These are phyloP conservation scores for Aplochiton taeniatus DNA, from an alignment of 2,797 vertebrate species.

Conservation along the genomic window DNA sequence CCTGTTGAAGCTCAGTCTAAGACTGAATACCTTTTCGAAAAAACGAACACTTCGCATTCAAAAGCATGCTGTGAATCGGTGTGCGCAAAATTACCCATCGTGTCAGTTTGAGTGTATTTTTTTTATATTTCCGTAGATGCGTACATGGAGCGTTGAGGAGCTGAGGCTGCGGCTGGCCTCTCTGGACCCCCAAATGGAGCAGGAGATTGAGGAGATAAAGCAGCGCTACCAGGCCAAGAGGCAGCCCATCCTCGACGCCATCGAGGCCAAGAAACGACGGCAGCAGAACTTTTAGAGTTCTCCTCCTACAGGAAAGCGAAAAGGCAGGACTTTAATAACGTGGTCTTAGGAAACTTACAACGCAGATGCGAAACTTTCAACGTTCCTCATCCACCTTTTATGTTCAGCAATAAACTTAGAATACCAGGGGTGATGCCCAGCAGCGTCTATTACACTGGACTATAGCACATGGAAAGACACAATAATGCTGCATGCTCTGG, in stretches of 20 bases:
- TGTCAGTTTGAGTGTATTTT: background rate
- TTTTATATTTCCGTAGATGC: slow-evolving; percentile 73
- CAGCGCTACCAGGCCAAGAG: slow-evolving; percentile 95
- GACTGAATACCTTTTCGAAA: too few species aligned
- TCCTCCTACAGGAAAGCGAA: background rate
- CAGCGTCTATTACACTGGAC: too few species aligned
- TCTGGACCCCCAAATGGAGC: slow-evolving; percentile 96
- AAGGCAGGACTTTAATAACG: background rate
- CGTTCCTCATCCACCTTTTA: background rate
- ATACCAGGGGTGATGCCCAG: too few species aligned
- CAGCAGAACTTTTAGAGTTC: slow-evolving; percentile 87
- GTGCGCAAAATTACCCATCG: background rate
- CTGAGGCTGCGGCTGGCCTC: slow-evolving; percentile 83
- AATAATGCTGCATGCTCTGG: too few species aligned
- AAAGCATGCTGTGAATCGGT: background rate
- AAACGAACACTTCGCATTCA: too few species aligned
- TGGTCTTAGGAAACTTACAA: background rate
- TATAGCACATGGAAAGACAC: too few species aligned
- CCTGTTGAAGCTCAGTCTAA: too few species aligned
- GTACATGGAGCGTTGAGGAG: slow-evolving; percentile 88
- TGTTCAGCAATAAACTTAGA: too few species aligned
- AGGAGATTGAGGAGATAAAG: slow-evolving; percentile 94
- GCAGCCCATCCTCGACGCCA: slow-evolving; percentile 94
- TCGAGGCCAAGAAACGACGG: slow-evolving; percentile 91
- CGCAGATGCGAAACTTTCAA: background rate